phyloP scores from a whole-genome alignment of 92 coral and sea anemone genomes.

The Parazoanthus darwini region DNA sequence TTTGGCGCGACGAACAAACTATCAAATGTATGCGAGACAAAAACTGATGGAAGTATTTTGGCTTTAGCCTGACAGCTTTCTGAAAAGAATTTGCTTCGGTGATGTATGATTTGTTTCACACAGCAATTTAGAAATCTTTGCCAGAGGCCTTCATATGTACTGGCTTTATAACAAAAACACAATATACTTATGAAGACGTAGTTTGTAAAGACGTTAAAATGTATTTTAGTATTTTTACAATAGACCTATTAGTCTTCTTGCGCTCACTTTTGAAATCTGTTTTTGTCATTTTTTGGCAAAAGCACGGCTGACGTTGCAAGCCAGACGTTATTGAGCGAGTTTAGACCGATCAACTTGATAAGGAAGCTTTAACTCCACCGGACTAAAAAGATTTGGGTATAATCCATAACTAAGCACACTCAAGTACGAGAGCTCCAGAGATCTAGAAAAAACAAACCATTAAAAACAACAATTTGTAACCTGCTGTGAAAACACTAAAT shows the following conservation, averaged over 20 bases:
- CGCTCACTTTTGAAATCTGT: background rate
- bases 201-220: no score
- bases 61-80: conserved; percentile 11
- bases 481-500: background rate
- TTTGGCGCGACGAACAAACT: background rate
- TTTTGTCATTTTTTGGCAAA: background rate
- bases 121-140: background rate
- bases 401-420: background rate
- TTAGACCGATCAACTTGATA: background rate
- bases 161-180: no score
- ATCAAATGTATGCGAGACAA: background rate
- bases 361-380: background rate
- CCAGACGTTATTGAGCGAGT: background rate
- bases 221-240: no score
- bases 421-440: background rate
- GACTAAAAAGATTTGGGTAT: background rate
- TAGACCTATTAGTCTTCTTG: no score
- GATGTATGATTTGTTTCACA: background rate
- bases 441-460: background rate
- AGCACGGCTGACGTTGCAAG: background rate
- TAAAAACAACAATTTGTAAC: background rate
- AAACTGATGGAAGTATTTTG: background rate
- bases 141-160: conserved; percentile 8
- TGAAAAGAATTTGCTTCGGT: background rate
- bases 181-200: no score